phyloP scores from a whole-genome alignment of 2,113 vertebrate species.

The Microtus pennsylvanicus region DNA sequence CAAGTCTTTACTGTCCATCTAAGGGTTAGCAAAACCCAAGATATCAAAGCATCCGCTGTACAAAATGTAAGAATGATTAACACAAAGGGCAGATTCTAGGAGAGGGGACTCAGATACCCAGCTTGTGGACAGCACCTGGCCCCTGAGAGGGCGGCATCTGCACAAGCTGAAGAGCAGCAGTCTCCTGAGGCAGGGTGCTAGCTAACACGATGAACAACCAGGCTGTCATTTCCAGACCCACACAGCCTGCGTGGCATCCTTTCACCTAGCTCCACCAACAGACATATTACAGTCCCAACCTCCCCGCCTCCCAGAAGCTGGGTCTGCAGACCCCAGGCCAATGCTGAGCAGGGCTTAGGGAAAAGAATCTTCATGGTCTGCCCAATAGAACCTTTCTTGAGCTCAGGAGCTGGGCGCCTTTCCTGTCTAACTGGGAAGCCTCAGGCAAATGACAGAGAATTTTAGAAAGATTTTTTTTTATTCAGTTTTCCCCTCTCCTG shows the following conservation, averaged over 20 bases:
- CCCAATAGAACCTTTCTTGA: too few relatives aligned
- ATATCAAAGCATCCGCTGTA: not conserved
- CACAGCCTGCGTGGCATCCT: fast-evolving
- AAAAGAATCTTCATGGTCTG: not conserved
- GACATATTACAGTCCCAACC: not conserved
- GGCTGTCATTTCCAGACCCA: not conserved
- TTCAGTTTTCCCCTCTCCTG: not conserved
- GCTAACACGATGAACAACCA: not conserved
- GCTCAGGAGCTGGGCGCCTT: not conserved
- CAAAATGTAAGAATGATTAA: not conserved
- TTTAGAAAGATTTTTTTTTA: not conserved
- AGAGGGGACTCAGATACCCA: not conserved
- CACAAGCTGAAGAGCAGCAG: not conserved
- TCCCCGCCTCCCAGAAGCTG: not conserved
- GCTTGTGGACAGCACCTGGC: not conserved
- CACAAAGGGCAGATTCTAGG: not conserved
- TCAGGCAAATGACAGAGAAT: not conserved
- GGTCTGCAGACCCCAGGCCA: not conserved
- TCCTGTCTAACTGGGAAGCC: not conserved
- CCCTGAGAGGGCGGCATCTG: too few relatives aligned
- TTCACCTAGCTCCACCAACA: not conserved
- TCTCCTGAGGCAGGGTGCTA: not conserved
- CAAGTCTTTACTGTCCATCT: not conserved
- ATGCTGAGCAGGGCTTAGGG: not conserved
- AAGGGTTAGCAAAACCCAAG: not conserved